Evolutionary conservation across 2,797 vertebrate species (phyloP), one percentile per base, ranked within the genome.

Genomic region (Schizopygopsis malacanthus): DNA sequence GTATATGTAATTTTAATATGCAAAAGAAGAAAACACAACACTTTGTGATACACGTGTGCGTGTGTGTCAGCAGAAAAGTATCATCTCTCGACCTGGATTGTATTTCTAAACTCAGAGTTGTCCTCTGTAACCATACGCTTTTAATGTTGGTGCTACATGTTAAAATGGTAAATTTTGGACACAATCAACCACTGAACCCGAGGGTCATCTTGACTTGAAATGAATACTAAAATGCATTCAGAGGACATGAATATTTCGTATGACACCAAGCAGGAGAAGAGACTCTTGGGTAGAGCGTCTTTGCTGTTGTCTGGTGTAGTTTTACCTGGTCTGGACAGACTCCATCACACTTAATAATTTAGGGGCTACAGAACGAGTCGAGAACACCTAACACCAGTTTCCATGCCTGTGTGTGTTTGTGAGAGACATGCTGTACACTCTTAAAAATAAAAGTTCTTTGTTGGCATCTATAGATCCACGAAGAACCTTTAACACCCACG

Each of bases 331-430:
- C 56, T 22, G 81, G 90, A 87, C 86, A 92, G 89, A 90, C 73
- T 85, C 84, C 73, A 45, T 87, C 83, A 82, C 88, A 83, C 81
- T 94, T 52, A 94, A 94, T 93, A 90, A 94, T 95, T 92, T 72
- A 95, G 86, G 73, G 82, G 8, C 15, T 28, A 67, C 63, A 37
- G 33, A 67, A 67, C 18, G 63, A 33, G 63, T 47, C 11, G 12
- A 41, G 65, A 41, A 59, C 50, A 28, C 16, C 78, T 79, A 50
- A 79, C 82, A 73, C 56, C 65, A 41, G 75, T 79, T 84, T 84
- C 73, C 75, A 79, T 78, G 50, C 33, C 50, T 41, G 2, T 25
- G 43, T 15, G 69, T 73, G 52, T 82, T 43, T 61, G 12, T 50
- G n/a, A 82, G 37, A 82, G 15, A 70, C 37, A 28, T 16, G n/a